Conservation (phyloP, 2,113 vertebrate genomes). For the Dipodomys merriami region DNA sequence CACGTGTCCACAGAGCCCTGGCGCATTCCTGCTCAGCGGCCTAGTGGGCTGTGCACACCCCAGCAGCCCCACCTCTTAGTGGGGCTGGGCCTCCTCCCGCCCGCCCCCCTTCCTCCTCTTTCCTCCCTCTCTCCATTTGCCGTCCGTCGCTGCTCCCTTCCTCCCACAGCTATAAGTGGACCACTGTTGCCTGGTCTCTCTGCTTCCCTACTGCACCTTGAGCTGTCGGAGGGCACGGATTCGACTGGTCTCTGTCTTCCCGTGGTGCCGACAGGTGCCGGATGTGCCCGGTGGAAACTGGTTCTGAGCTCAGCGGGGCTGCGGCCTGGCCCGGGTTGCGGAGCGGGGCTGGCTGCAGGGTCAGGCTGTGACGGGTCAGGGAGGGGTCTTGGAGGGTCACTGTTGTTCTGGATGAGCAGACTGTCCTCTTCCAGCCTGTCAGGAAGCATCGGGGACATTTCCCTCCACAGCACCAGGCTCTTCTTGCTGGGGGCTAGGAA, state of each 20-base stretch:
- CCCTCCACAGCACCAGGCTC: fast-evolving
- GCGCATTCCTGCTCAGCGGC: background rate
- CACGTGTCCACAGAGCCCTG: background rate
- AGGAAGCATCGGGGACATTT: background rate
- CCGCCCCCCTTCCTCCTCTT: background rate
- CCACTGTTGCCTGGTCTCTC: too few species aligned
- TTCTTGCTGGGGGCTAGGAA: background rate
- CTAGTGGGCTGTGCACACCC: fast-evolving
- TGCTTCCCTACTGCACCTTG: too few species aligned
- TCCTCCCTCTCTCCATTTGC: background rate
- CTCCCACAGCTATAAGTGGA: background rate
- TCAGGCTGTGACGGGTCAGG: too few species aligned
- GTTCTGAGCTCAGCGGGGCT: too few species aligned
- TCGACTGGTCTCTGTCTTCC: background rate
- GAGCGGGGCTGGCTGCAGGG: too few species aligned
- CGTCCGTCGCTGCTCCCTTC: fast-evolving
- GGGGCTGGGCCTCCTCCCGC: background rate
- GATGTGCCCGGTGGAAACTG: background rate
- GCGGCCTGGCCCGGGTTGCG: too few species aligned
- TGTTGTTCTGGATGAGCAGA: background rate
- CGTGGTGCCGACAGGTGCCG: background rate
- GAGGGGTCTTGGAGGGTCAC: background rate
- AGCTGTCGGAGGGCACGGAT: background rate
- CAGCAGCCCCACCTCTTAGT: background rate
- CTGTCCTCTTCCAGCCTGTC: too few species aligned